A percentile compares a stretch with the other conserved stretches of the same genome.
Conservation (phyloP, 2,113 vertebrate genomes). For the Pycnonotus jocosus region DNA sequence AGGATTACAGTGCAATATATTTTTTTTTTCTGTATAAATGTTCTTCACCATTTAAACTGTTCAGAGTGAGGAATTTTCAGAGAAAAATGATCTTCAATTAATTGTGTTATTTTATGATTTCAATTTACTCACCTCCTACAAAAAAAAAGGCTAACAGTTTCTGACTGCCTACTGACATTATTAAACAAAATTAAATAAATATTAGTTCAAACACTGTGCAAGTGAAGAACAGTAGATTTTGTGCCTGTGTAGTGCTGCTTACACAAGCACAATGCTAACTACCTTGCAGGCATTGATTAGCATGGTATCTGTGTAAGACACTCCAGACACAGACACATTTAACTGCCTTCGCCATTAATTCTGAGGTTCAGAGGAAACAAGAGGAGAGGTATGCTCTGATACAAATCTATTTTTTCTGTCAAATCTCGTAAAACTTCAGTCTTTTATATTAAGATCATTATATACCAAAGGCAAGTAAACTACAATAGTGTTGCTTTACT, state of each 20-base stretch:
- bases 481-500: not conserved
- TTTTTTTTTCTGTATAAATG: not conserved
- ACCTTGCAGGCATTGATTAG: slow-evolving; percentile 41
- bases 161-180: slow-evolving; percentile 2
- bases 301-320: slow-evolving; percentile 40
- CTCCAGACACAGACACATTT: slow-evolving; percentile 54
- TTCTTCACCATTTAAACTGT: not conserved
- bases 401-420: not conserved
- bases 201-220: not conserved
- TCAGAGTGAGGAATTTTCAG: not conserved
- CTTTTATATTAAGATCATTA: not conserved
- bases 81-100: not conserved
- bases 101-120: not conserved
- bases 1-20: not conserved
- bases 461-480: not conserved
- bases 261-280: slow-evolving; percentile 38
- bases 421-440: not conserved
- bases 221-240: not conserved
- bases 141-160: slow-evolving; percentile 9
- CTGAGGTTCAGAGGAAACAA: not conserved
- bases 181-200: slow-evolving; percentile 33
- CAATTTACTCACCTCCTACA: not conserved
- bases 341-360: slow-evolving; percentile 6
- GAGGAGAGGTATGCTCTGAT: not conserved
- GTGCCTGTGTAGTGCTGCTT: slow-evolving; percentile 1